phyloP scores from a whole-genome alignment of 2,797 vertebrate genomes.

The Pogoniulus pusillus region DNA sequence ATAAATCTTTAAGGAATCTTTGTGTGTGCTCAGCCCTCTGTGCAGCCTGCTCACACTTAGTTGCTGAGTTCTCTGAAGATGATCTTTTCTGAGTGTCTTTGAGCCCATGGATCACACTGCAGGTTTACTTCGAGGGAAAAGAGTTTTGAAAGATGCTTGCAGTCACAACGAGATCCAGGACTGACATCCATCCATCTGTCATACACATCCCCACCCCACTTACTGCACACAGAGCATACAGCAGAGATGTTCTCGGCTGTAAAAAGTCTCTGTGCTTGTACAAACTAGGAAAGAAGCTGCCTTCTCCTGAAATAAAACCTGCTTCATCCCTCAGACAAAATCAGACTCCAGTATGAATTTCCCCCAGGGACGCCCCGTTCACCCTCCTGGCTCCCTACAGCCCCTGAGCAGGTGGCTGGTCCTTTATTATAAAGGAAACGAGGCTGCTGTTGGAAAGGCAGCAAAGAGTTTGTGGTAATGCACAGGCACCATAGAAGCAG shows the following conservation, averaged over 20 bases:
- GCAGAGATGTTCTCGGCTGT: background rate
- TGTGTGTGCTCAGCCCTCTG: background rate
- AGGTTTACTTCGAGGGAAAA: background rate
- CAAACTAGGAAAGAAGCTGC: background rate
- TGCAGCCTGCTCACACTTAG: background rate
- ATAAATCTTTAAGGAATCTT: background rate
- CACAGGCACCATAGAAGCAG: background rate
- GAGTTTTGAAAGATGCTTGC: background rate
- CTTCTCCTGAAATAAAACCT: background rate
- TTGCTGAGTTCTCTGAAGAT: background rate
- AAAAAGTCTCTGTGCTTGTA: background rate
- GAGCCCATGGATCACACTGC: background rate
- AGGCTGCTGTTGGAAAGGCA: background rate
- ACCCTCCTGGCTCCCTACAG: background rate
- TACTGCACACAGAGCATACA: background rate
- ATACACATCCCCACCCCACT: background rate
- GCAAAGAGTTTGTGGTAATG: background rate
- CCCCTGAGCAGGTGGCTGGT: background rate
- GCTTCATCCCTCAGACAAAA: background rate
- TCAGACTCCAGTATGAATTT: background rate
- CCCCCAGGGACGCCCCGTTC: rapidly evolving
- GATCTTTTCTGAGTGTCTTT: background rate
- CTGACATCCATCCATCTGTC: background rate
- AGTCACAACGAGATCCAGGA: background rate
- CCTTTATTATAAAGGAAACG: background rate